A percentile compares a stretch with the other conserved stretches of the same genome.
phyloP scores from a whole-genome alignment of 2,113 vertebrate genomes.

The Trinectes maculatus region DNA sequence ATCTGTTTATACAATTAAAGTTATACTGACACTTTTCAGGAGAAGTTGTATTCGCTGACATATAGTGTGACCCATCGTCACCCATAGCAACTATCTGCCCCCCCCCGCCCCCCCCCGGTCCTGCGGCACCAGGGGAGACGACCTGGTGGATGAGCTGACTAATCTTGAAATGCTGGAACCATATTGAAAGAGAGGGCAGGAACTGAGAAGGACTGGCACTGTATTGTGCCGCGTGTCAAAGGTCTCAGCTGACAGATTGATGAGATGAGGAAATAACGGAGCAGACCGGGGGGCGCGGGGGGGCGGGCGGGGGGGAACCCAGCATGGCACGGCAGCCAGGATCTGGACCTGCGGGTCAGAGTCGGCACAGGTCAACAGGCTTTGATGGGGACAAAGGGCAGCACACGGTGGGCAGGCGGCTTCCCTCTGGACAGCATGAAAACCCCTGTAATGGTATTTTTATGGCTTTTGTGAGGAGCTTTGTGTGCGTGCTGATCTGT shows the following conservation, averaged over 20 bases:
- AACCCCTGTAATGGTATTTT: constrained; percentile 74
- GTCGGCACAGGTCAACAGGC: constrained; percentile 86
- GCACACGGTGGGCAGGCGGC: constrained; percentile 83
- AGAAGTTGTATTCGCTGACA: no score
- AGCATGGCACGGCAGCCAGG: constrained; percentile 62
- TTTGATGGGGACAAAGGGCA: constrained; percentile 92
- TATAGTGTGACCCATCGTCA: no score
- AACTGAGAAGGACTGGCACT: constrained; percentile 82
- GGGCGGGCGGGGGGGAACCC: constrained; percentile 54
- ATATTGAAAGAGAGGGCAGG: constrained; percentile 84
- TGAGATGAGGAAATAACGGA: constrained; percentile 91
- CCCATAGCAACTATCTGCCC: constrained; percentile 21
- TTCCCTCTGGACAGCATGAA: constrained; percentile 79
- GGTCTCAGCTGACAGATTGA: constrained; percentile 93
- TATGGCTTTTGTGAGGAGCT: constrained; percentile 59
- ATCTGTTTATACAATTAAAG: no score
- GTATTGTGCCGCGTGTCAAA: constrained; percentile 93
- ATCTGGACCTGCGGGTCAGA: constrained; percentile 84
- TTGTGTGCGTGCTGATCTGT: constrained; percentile 69
- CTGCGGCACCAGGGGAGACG: constrained; percentile 24
- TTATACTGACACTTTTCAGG: no score
- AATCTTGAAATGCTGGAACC: constrained; percentile 87
- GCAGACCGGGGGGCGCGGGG: constrained; percentile 70
- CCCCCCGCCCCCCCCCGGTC: not conserved
- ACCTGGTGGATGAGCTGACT: constrained; percentile 80